Conservation (phyloP, 2,113 vertebrate species). For the Colistium nudipinnis region DNA sequence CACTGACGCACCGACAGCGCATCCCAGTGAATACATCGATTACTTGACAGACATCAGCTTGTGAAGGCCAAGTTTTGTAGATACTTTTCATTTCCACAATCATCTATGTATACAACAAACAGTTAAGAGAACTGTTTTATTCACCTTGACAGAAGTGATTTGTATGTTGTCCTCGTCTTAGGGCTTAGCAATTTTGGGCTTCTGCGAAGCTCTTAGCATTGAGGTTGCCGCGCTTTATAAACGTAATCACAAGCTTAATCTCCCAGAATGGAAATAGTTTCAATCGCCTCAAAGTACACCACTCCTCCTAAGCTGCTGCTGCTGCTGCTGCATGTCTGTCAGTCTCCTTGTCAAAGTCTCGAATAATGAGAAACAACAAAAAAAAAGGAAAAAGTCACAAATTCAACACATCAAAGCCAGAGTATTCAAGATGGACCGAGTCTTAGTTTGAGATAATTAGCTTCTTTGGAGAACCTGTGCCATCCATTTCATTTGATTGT, state of each 20-base stretch:
- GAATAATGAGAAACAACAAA: slow-evolving; percentile 34
- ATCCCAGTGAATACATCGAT: too few relatives aligned
- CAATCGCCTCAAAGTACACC: slow-evolving; percentile 22
- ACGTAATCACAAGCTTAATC: slow-evolving; percentile 19
- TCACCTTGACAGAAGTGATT: neutral
- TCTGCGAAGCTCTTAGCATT: neutral
- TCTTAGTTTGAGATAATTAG: slow-evolving; percentile 34
- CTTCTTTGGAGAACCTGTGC: slow-evolving; percentile 15
- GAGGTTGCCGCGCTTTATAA: neutral
- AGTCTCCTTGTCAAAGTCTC: slow-evolving; percentile 40
- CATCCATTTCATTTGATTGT: neutral
- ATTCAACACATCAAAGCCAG: slow-evolving; percentile 26
- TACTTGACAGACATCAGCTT: slow-evolving; percentile 1
- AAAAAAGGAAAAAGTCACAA: slow-evolving; percentile 25
- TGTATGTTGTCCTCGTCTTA: neutral
- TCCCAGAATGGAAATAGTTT: slow-evolving; percentile 8
- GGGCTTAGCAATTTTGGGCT: neutral
- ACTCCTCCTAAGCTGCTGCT: neutral
- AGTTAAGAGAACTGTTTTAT: slow-evolving; percentile 3
- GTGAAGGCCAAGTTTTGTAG: neutral
- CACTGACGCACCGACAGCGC: neutral
- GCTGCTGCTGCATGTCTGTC: slow-evolving; percentile 7
- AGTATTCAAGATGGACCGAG: slow-evolving; percentile 9
- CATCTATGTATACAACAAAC: neutral
- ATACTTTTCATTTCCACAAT: neutral